Evolutionary conservation across 2,888 invertebrate genomes (phyloP).

Genomic region (Chymomyza amoena): DNA sequence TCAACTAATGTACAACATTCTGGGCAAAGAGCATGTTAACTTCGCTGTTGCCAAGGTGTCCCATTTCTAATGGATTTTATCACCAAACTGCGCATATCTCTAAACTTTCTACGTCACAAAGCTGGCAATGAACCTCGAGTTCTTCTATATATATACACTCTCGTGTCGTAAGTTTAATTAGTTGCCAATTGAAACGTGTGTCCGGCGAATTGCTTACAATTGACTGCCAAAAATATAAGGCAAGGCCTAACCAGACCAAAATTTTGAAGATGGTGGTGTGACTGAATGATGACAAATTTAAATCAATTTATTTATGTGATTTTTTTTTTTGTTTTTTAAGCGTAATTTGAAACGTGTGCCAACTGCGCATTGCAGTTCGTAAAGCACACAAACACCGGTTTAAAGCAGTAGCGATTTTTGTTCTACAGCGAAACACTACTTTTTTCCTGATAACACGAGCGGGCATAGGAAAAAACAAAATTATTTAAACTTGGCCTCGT

Average conservation of each 20-base stretch:
- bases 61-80: conserved; percentile 1
- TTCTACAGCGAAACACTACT: not conserved
- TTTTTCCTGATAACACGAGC: conserved; percentile 11
- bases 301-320: conserved; percentile 56
- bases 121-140: conserved; percentile 19
- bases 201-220: conserved; percentile 39
- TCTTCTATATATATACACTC: not conserved
- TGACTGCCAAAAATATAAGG: conserved; percentile 62
- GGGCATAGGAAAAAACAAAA: conserved; percentile 26
- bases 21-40: not conserved
- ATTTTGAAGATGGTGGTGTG: conserved; percentile 15
- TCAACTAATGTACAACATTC: not conserved
- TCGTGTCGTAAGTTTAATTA: conserved; percentile 39
- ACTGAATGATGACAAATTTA: conserved; percentile 49
- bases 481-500: conserved; percentile 57
- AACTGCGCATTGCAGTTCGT: conserved; percentile 46
- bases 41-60: conserved; percentile 1
- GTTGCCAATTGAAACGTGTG: conserved; percentile 51
- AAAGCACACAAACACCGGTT: conserved; percentile 44
- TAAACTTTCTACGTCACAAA: conserved; percentile 6
- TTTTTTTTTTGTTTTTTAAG: conserved; percentile 16
- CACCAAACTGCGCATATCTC: conserved; percentile 43
- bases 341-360: conserved; percentile 54
- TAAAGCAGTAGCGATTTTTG: conserved; percentile 31
- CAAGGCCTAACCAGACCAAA: conserved; percentile 9